Percentiles rank a stretch among this genome's conserved stretches.
Evolutionary conservation across 1,140 invertebrate species (phyloP).

Genomic region (Magallana ariakensis): DNA sequence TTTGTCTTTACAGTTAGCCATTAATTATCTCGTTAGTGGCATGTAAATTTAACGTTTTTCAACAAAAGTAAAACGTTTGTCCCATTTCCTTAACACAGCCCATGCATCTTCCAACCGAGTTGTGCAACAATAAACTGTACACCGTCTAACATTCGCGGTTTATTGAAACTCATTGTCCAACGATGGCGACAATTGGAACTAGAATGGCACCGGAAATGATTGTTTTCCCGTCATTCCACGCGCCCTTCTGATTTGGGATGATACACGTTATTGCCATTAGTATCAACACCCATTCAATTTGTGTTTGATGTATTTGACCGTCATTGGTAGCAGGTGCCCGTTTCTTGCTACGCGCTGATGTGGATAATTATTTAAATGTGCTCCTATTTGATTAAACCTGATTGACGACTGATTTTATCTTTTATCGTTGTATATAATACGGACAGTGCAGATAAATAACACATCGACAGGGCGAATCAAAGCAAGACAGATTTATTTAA

Average conservation of each 20-base stretch:
- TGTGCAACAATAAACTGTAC: neutral
- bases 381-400: neutral
- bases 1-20: too few species aligned
- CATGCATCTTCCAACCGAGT: neutral
- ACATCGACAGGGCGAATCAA: too few species aligned
- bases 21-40: too few species aligned
- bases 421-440: too few species aligned
- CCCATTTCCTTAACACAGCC: too few species aligned
- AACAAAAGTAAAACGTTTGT: too few species aligned
- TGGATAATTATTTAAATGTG: neutral
- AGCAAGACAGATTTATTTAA: too few species aligned
- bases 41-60: too few species aligned
- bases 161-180: neutral
- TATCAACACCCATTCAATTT: neutral
- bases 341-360: neutral
- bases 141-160: neutral
- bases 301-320: neutral
- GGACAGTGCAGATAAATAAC: too few species aligned
- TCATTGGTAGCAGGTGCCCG: neutral
- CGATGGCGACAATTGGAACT: neutral
- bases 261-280: slow-evolving; percentile 23
- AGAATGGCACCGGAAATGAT: slow-evolving; percentile 21
- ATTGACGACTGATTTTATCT: too few species aligned
- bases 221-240: neutral
- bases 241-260: neutral